Evolutionary conservation across 2,113 vertebrate species (phyloP), one percentile per base, ranked within the genome.

Genomic region (Caretta caretta): DNA sequence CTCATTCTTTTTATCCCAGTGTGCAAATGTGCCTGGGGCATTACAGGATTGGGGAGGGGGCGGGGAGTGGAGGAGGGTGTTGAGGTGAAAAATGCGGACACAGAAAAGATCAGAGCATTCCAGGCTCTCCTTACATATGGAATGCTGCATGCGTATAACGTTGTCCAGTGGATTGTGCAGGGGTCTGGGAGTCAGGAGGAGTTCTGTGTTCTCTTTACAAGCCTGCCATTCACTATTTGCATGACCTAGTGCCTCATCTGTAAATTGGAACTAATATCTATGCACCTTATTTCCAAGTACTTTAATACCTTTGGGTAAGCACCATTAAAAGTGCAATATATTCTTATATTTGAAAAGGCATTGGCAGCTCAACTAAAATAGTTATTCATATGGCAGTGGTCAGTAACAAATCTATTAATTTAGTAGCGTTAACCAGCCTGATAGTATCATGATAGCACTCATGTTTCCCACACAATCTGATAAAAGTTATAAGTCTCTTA

Each of bases 261-360:
- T 1, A 0, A 93, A 59, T 9, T 3, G 0, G n/a, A 94, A 93
- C 93, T 94, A 91, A 96, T 84, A 84, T 38, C 75, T 95, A 82
- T 86, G 85, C 1, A 5, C 86, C 38, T 94, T 0, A 80, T 42
- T 4, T 76, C 81, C 89, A 69, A 2, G 0, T 25, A 49, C 69
- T 0, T 0, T 88, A 84, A 84, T 35, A 14, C 24, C 79, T 13
- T 84, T 0, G 0, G 75, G 75, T 93, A 2, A 90, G 80, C 0
- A 0, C 62, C 93, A 96, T 4, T 48, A 83, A 93, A 92, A 96
- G 56, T 0, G 1, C 89, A 83, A 35, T 0, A 3, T 1, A 83
- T 1, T 84, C 82, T 22, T 82, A 46, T 5, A 19, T 50, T 51
- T 62, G 38, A 38, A 72, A 38, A 72, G 35, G 14, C 51, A 69